Evolutionary conservation across 2,113 vertebrate genomes (phyloP).

Genomic region (Mastomys natalensis): DNA sequence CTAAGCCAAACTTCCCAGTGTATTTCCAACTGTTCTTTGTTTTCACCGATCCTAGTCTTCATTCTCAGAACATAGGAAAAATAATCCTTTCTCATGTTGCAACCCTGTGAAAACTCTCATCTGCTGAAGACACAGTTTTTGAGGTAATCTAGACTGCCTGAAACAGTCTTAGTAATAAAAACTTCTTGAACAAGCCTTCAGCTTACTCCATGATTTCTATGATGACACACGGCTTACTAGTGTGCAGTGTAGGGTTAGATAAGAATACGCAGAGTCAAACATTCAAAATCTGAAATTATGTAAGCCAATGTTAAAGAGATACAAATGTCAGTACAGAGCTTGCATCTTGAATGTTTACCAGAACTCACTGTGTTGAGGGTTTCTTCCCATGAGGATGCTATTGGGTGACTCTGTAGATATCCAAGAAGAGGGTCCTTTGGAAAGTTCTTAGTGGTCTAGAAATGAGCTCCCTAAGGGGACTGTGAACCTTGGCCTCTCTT

Average conservation of each 20-base stretch:
- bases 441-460: neutral
- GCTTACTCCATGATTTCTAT: neutral
- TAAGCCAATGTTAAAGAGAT: neutral
- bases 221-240: neutral
- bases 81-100: neutral
- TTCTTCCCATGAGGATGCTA: neutral
- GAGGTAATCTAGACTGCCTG: neutral
- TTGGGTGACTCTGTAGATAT: neutral
- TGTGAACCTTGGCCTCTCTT: neutral
- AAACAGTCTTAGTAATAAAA: neutral
- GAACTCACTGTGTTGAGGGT: neutral
- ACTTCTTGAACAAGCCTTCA: neutral
- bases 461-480: neutral
- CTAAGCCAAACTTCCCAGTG: neutral
- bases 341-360: neutral
- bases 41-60: neutral
- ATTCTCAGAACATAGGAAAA: neutral
- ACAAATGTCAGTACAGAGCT: neutral
- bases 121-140: neutral
- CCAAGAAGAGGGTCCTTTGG: fast-evolving
- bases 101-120: neutral
- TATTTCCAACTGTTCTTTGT: neutral
- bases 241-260: neutral
- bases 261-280: neutral
- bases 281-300: neutral